These are phyloP conservation scores for Psittacula derbiana DNA, from an alignment of 2,797 vertebrate species.

Conservation along the genomic window DNA sequence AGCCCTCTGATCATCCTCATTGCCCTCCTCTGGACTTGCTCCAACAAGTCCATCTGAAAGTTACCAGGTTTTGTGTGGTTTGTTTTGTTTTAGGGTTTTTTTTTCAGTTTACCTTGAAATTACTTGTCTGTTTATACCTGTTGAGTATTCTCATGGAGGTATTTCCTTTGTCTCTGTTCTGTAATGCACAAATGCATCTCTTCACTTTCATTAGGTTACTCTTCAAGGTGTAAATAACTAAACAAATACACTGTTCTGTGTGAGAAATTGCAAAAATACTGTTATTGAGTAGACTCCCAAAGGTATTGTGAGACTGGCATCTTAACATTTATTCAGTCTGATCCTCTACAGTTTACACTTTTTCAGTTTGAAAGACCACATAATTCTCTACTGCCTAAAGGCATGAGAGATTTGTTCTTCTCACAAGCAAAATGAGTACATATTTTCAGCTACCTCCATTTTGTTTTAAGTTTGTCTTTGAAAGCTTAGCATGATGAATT, in stretches of 20 bases:
- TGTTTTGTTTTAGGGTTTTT: background rate
- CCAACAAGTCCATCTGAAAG: background rate
- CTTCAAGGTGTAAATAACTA: constrained; percentile 37
- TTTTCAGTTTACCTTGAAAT: background rate
- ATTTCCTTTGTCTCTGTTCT: background rate
- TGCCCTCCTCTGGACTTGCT: background rate
- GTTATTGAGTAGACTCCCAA: constrained; percentile 29
- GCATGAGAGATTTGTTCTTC: constrained; percentile 49
- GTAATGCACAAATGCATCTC: background rate
- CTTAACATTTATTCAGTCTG: constrained; percentile 66
- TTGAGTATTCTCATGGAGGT: background rate
- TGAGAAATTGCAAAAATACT: constrained; percentile 51
- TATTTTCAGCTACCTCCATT: constrained; percentile 55
- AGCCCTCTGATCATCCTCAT: background rate
- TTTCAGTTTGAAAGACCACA: constrained; percentile 38
- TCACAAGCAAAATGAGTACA: constrained; percentile 57
- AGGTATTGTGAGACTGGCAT: constrained; percentile 12
- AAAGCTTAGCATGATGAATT: constrained; percentile 41
- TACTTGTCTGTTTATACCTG: background rate
- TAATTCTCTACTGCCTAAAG: constrained; percentile 55
- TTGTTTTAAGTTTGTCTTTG: constrained; percentile 57
- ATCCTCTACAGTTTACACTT: constrained; percentile 43
- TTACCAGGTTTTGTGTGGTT: background rate
- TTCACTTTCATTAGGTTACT: constrained; percentile 25
- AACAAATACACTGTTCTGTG: constrained; percentile 28